phyloP scores from a whole-genome alignment of 2,113 vertebrate genomes.

The Hydropotes inermis region DNA sequence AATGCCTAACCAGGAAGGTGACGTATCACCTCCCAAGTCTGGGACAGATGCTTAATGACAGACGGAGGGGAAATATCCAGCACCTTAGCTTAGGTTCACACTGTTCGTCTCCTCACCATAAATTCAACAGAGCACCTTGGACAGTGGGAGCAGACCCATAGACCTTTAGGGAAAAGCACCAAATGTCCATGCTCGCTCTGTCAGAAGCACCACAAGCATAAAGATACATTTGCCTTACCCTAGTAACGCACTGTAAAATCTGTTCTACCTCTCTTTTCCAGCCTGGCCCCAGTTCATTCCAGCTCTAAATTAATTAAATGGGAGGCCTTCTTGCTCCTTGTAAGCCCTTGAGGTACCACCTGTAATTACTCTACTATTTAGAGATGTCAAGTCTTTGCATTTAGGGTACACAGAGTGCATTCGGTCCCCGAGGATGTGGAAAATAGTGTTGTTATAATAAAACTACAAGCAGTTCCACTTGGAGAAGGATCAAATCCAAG shows the following conservation, averaged over 20 bases:
- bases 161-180: background rate
- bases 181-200: background rate
- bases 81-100: background rate
- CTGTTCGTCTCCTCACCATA: background rate
- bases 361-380: conserved; percentile 27
- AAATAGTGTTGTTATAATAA: conserved; percentile 64
- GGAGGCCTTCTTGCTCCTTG: background rate
- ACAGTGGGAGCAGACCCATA: background rate
- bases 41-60: background rate
- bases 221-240: background rate
- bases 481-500: background rate
- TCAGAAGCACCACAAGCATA: background rate
- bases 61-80: background rate
- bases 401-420: conserved; percentile 63
- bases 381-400: conserved; percentile 20
- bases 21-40: background rate
- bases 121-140: background rate
- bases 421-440: background rate
- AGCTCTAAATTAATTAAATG: conserved; percentile 58
- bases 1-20: background rate
- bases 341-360: background rate
- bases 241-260: background rate
- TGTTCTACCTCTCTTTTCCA: background rate
- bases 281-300: background rate
- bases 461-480: background rate